Percentiles rank a stretch among this genome's conserved stretches.
phyloP scores from a whole-genome alignment of 1,140 invertebrate genomes.

The Formica selysi region DNA sequence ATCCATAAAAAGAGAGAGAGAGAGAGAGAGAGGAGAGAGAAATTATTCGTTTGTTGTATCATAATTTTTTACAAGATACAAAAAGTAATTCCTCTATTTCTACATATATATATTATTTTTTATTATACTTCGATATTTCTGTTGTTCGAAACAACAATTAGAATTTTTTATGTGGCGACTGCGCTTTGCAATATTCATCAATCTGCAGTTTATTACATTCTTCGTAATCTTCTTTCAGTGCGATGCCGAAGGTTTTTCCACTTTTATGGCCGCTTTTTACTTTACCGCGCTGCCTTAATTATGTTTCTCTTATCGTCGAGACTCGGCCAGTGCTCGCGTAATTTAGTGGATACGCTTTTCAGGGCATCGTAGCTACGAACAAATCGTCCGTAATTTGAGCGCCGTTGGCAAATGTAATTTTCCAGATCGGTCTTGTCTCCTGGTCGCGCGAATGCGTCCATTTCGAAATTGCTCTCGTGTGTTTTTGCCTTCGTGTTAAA shows the following conservation, averaged over 20 bases:
- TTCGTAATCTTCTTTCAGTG: not conserved
- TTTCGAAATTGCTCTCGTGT: conserved; percentile 71
- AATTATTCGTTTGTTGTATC: not conserved
- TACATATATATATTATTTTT: not conserved
- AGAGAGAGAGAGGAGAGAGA: no score
- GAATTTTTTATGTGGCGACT: not conserved
- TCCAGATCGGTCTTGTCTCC: conserved; percentile 50
- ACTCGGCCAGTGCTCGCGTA: conserved; percentile 8
- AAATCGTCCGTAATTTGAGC: conserved; percentile 71
- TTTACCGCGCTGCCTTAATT: conserved; percentile 50
- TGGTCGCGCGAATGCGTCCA: conserved; percentile 56
- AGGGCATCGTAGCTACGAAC: not conserved
- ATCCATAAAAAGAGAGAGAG: not conserved
- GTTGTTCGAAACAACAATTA: not conserved
- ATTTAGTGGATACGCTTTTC: not conserved
- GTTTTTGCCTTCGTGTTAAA: conserved; percentile 43
- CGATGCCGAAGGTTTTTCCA: conserved; percentile 9
- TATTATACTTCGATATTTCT: not conserved
- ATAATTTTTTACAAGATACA: not conserved
- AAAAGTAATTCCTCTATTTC: not conserved
- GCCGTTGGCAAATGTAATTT: conserved; percentile 69
- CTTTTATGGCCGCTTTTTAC: conserved; percentile 37
- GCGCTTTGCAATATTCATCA: conserved; percentile 2
- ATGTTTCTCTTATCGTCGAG: conserved; percentile 45
- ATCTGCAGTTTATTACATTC: conserved; percentile 24